Evolutionary conservation across 2,113 vertebrate species (phyloP).

Genomic region (Gorsachius goisagi): DNA sequence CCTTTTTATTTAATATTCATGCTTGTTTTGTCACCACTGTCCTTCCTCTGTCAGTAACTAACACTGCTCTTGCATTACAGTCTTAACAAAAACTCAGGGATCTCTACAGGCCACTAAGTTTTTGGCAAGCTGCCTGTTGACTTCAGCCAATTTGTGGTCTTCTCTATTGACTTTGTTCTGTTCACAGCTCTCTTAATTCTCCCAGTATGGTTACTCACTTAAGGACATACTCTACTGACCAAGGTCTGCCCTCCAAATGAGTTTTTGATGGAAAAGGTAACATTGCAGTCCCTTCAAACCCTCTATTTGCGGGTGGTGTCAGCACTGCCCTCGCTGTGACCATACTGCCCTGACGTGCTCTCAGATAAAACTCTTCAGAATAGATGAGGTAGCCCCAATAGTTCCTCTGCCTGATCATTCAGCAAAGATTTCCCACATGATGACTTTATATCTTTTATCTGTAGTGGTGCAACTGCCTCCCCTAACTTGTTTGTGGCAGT

Average conservation of each 20-base stretch:
- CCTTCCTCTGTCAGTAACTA: not conserved
- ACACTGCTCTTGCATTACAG: not conserved
- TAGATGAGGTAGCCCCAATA: not conserved
- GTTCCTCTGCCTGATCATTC: not conserved
- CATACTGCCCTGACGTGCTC: not conserved
- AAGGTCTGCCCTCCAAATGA: not conserved
- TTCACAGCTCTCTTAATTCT: not conserved
- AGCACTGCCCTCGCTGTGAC: not conserved
- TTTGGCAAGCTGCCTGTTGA: not conserved
- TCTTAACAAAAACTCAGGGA: not conserved
- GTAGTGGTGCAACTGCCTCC: not conserved
- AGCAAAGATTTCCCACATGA: conserved; percentile 8
- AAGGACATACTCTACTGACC: not conserved
- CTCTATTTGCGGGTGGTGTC: not conserved
- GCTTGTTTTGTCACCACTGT: not conserved
- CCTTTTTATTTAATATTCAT: not conserved
- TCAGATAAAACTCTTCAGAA: not conserved
- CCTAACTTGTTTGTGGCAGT: not conserved
- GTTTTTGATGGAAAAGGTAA: not conserved
- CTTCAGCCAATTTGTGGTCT: not conserved
- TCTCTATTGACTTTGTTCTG: not conserved
- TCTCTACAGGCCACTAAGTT: not conserved
- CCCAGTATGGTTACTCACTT: not conserved
- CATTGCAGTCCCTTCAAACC: not conserved
- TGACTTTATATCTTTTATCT: not conserved